phyloP scores from a whole-genome alignment of 2,113 vertebrate genomes.

The Girardinichthys multiradiatus region DNA sequence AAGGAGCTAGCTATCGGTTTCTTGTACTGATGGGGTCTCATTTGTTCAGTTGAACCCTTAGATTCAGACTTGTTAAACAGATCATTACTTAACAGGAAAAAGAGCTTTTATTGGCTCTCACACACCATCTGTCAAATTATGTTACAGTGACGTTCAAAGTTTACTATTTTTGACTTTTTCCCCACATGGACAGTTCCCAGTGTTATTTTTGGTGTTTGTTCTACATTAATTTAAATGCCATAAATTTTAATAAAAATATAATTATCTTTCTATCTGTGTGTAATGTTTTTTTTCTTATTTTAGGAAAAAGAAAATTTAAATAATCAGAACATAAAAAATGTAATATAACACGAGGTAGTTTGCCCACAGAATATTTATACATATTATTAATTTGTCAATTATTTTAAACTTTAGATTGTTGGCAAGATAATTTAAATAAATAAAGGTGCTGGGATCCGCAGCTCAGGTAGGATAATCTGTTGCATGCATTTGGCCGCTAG shows the following conservation, averaged over 20 bases:
- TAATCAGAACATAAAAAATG: too few species aligned
- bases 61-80: neutral
- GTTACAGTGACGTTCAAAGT: slow-evolving; percentile 35
- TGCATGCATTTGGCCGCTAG: too few species aligned
- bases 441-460: too few species aligned
- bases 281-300: too few species aligned
- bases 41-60: neutral
- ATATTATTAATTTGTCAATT: too few species aligned
- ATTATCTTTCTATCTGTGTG: neutral
- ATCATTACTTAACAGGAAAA: slow-evolving; percentile 18
- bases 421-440: too few species aligned
- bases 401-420: too few species aligned
- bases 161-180: neutral
- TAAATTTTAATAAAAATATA: slow-evolving; percentile 32
- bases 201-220: slow-evolving; percentile 59
- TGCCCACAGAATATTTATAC: too few species aligned
- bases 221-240: slow-evolving; percentile 66
- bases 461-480: too few species aligned
- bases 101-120: slow-evolving; percentile 4
- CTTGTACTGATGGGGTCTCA: neutral
- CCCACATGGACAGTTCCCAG: slow-evolving; percentile 27
- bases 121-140: slow-evolving; percentile 34
- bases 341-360: too few species aligned
- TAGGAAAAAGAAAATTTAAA: too few species aligned
- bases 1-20: too few species aligned